A percentile compares a stretch with the other conserved stretches of the same genome.
These are phyloP conservation scores for Murina feae DNA, from an alignment of 2,113 vertebrate genomes.

Conservation along the genomic window DNA sequence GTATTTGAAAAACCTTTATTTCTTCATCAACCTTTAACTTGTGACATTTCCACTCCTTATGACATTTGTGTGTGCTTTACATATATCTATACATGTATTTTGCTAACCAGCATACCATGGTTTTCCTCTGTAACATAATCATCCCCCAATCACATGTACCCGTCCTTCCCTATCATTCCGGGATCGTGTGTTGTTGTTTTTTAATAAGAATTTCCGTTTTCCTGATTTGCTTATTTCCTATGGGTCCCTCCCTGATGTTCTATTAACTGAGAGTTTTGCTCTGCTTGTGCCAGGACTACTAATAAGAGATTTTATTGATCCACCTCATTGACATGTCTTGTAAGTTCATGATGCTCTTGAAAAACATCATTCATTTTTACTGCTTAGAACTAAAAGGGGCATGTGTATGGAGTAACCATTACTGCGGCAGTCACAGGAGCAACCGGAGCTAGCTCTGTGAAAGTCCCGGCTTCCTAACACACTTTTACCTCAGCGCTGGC, in stretches of 20 bases:
- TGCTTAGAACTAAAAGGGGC: not conserved
- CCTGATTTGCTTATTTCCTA: not conserved
- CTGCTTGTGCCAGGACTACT: not conserved
- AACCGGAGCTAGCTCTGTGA: not conserved
- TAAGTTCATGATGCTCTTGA: not conserved
- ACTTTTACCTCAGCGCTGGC: not conserved
- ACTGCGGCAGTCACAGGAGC: too few relatives aligned
- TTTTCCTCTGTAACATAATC: not conserved
- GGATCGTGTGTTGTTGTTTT: not conserved
- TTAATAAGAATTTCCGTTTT: constrained; percentile 2
- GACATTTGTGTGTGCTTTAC: not conserved
- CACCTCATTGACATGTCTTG: not conserved
- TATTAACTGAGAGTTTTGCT: not conserved
- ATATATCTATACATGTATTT: not conserved
- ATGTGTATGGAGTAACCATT: not conserved
- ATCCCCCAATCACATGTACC: not conserved
- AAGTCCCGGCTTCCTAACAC: not conserved
- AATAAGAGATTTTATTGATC: not conserved
- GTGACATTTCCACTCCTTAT: not conserved
- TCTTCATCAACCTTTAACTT: not conserved
- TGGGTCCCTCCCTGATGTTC: not conserved
- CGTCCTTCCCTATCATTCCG: not conserved
- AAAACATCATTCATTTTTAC: not conserved
- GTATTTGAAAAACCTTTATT: not conserved
- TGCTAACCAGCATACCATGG: not conserved